phyloP scores from a whole-genome alignment of 2,113 vertebrate genomes.

The Barbus barbus region DNA sequence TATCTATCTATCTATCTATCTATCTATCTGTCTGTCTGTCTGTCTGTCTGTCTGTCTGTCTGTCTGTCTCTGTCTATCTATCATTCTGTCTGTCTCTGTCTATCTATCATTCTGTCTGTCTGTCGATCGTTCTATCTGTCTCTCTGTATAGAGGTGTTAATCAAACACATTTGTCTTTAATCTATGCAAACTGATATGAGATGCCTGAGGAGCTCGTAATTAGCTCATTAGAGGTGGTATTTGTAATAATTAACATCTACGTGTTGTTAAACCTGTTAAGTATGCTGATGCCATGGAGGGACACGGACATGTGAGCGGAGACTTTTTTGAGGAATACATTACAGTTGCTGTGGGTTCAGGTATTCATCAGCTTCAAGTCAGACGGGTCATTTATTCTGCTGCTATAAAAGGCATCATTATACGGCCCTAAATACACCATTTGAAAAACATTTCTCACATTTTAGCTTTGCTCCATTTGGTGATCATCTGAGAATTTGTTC shows the following conservation, averaged over 20 bases:
- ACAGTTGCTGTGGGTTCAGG: slow-evolving; percentile 68
- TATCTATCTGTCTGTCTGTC: too few species aligned
- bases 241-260: slow-evolving; percentile 48
- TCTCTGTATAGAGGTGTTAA: neutral
- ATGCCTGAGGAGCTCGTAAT: slow-evolving; percentile 26
- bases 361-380: slow-evolving; percentile 63
- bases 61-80: neutral
- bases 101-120: neutral
- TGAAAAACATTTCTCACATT: slow-evolving; percentile 75
- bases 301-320: slow-evolving; percentile 17
- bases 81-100: neutral
- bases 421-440: slow-evolving; percentile 68
- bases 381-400: slow-evolving; percentile 57
- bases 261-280: slow-evolving; percentile 33
- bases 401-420: slow-evolving; percentile 69
- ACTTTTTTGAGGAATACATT: slow-evolving; percentile 57
- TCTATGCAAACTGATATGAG: neutral
- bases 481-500: slow-evolving; percentile 57
- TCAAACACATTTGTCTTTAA: slow-evolving; percentile 8
- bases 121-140: neutral
- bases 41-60: neutral
- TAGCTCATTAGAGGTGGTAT: slow-evolving; percentile 53
- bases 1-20: too few species aligned
- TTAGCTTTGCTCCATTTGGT: slow-evolving; percentile 59
- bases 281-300: slow-evolving; percentile 26